Evolutionary conservation across 2,797 vertebrate genomes (phyloP), one percentile per base, ranked within the genome.

Genomic region (Parotocinclus haroldoi): DNA sequence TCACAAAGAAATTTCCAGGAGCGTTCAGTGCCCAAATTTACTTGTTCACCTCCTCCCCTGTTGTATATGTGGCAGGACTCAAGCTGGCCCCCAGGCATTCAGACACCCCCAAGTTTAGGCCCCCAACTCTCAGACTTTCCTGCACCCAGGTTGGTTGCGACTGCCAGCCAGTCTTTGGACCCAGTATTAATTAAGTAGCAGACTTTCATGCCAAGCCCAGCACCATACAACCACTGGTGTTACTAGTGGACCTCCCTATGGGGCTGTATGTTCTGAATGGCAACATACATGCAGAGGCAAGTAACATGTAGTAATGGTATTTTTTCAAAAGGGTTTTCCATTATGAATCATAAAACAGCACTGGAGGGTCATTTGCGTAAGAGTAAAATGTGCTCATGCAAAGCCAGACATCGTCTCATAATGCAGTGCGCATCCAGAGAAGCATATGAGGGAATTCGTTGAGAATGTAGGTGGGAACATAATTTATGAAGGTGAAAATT

Each of bases 31-130:
- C 63, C 36, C 58, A 64, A 53, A 69, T 66, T 84, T 86, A 79
- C 86, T 87, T 86, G 84, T 86, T 87, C 83, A 70, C 76, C 78
- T 80, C 66, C 57, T 79, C 81, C 78, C 79, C 81, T 79, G 57
- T 83, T 81, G 80, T 66, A 80, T 77, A 74, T 69, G 75, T 75
- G 70, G 77, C 71, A 58, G 67, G 64, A 58, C 63, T 68, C 9
- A 70, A 63, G 49, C 42, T 58, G 73, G 72, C 76, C 74, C 58
- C 60, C 61, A 69, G 78, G 81, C 69, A 76, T 74, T 18, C 51
- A 66, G 73, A 61, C 72, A 62, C 55, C 73, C 70, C 63, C 19
- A 66, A 71, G 68, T 65, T 74, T 73, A 52, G 74, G 63, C 69
- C 78, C 66, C 54, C 2, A 7, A 68, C 64, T 74, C 77, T 71